Conservation (phyloP, 2,113 vertebrate species). For the Charina bottae region DNA sequence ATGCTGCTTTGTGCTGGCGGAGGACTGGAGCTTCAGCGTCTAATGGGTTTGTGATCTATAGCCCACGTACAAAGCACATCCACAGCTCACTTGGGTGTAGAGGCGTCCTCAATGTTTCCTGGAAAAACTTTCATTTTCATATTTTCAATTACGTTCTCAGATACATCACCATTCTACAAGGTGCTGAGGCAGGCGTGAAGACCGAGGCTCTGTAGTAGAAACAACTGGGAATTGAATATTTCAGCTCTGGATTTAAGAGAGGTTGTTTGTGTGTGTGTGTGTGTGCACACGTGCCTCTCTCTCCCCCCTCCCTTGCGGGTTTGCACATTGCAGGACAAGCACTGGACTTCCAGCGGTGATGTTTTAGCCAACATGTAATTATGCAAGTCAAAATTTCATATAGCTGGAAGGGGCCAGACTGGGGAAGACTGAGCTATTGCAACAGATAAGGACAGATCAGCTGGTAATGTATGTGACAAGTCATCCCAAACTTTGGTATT, state of each 20-base stretch:
- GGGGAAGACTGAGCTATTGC: background rate
- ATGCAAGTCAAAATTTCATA: background rate
- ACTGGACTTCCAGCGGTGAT: background rate
- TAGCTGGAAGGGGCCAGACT: background rate
- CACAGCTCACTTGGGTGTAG: background rate
- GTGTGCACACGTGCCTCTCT: background rate
- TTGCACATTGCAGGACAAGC: background rate
- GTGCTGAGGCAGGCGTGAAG: background rate
- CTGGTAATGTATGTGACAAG: background rate
- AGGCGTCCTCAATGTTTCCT: conserved; percentile 4
- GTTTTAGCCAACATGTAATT: background rate
- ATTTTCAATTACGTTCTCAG: conserved; percentile 17
- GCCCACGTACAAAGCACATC: background rate
- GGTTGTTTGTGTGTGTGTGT: background rate
- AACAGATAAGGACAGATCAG: background rate
- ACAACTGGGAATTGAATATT: background rate
- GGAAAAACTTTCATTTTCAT: conserved; percentile 24
- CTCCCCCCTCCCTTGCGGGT: background rate
- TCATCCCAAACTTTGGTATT: background rate
- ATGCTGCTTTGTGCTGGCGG: background rate
- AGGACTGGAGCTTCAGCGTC: background rate
- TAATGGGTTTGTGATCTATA: conserved; percentile 17
- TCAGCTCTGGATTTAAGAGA: background rate
- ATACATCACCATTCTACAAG: background rate
- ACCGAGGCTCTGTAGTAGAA: background rate